These are phyloP conservation scores for Dicaeum eximium DNA, from an alignment of 2,113 vertebrate genomes.

Conservation along the genomic window DNA sequence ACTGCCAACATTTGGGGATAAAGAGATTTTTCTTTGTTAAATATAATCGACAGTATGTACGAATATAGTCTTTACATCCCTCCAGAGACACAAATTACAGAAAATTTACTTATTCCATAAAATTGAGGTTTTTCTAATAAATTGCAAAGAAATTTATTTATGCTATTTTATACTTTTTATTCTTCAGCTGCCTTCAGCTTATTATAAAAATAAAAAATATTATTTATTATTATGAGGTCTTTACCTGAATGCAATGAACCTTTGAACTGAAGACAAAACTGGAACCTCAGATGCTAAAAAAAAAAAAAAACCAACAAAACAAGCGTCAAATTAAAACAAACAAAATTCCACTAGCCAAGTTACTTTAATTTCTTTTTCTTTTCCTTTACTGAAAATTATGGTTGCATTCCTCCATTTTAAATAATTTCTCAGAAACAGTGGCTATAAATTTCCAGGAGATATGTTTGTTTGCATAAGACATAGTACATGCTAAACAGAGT, in stretches of 20 bases:
- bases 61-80: background rate
- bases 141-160: background rate
- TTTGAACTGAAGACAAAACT: background rate
- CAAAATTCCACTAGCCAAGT: background rate
- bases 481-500: background rate
- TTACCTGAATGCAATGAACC: background rate
- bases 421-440: background rate
- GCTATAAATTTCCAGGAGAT: background rate
- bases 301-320: rapidly evolving
- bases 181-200: background rate
- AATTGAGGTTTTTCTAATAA: background rate
- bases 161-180: background rate
- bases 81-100: background rate
- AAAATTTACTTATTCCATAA: background rate
- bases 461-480: background rate
- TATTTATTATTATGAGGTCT: background rate
- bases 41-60: background rate
- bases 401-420: background rate
- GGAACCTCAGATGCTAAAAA: background rate
- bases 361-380: background rate
- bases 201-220: background rate
- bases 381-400: background rate
- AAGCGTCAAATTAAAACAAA: background rate
- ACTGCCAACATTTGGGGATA: background rate
- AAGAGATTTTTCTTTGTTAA: background rate